phyloP scores from a whole-genome alignment of 2,113 vertebrate species.

The Leptobrachium ailaonicum region DNA sequence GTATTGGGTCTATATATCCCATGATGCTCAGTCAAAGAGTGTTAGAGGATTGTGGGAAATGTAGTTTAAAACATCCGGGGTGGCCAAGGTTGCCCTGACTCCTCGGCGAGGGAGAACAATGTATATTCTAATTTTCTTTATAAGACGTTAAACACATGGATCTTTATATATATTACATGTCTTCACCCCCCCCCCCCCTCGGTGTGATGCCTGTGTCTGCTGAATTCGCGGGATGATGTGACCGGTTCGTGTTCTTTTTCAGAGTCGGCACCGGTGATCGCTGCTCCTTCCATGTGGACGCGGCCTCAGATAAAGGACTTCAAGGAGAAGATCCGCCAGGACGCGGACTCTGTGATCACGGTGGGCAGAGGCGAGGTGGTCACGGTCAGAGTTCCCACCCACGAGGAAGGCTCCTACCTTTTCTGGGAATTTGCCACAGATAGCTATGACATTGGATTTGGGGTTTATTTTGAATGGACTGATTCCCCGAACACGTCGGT shows the following conservation, averaged over 20 bases:
- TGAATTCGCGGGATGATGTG: not conserved
- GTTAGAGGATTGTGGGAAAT: too few relatives aligned
- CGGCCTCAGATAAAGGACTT: constrained; percentile 97
- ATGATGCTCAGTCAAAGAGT: too few relatives aligned
- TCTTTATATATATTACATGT: too few relatives aligned
- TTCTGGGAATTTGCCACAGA: constrained; percentile 99
- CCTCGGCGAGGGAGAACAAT: too few relatives aligned
- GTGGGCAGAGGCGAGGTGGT: constrained; percentile 97
- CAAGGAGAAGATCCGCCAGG: constrained; percentile 97
- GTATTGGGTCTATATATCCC: too few relatives aligned
- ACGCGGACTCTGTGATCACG: constrained; percentile 95
- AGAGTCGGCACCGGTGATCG: constrained; percentile 89
- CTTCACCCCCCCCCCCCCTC: too few relatives aligned
- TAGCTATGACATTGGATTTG: constrained; percentile 98
- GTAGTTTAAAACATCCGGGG: too few relatives aligned
- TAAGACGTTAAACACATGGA: too few relatives aligned
- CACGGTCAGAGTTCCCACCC: constrained; percentile 94
- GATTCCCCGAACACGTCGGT: constrained; percentile 90
- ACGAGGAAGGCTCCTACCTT: constrained; percentile 95
- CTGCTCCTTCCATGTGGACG: constrained; percentile 98
- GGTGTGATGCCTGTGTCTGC: too few relatives aligned
- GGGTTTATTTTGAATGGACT: constrained; percentile 98
- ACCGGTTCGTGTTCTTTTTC: not conserved
- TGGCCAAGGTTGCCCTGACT: too few relatives aligned
- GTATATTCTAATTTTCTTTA: too few relatives aligned